Evolutionary conservation across 35 echinoderm and acorn worm species (phyloP).

Genomic region (Patiria miniata): DNA sequence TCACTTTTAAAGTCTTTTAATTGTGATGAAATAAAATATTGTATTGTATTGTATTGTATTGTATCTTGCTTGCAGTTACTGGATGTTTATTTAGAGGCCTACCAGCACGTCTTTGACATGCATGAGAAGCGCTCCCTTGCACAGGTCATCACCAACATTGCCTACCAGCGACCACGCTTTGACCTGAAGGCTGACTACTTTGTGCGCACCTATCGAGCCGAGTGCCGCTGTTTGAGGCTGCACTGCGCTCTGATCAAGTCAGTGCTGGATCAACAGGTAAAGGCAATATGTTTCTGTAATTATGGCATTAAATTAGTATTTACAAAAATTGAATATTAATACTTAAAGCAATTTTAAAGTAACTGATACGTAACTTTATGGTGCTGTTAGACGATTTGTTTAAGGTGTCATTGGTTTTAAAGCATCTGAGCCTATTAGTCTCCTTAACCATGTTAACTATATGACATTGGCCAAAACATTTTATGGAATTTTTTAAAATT

Average conservation of each 20-base stretch:
- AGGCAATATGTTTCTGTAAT: neutral
- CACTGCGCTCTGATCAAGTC: conserved; percentile 89
- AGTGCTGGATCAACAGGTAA: conserved; percentile 94
- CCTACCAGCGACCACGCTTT: conserved; percentile 81
- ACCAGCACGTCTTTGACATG: conserved; percentile 99
- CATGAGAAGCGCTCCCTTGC: conserved; percentile 89
- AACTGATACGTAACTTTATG: no score
- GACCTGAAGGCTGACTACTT: conserved; percentile 84
- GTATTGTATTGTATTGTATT: neutral
- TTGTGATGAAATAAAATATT: neutral
- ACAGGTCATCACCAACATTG: conserved; percentile 82
- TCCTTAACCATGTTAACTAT: no score
- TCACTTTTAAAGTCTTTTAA: no score
- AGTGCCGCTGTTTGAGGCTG: conserved; percentile 74
- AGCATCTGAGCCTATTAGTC: no score
- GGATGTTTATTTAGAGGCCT: conserved; percentile 92
- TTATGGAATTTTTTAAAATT: no score
- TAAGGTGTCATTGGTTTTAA: no score
- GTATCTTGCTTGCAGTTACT: conserved; percentile 58
- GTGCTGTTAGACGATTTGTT: no score
- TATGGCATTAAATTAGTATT: no score
- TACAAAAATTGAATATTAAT: no score
- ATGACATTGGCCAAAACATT: no score
- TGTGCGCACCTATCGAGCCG: conserved; percentile 76
- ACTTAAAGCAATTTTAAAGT: no score